phyloP scores from a whole-genome alignment of 1,140 invertebrate species.

The Hycleus phaleratus region DNA sequence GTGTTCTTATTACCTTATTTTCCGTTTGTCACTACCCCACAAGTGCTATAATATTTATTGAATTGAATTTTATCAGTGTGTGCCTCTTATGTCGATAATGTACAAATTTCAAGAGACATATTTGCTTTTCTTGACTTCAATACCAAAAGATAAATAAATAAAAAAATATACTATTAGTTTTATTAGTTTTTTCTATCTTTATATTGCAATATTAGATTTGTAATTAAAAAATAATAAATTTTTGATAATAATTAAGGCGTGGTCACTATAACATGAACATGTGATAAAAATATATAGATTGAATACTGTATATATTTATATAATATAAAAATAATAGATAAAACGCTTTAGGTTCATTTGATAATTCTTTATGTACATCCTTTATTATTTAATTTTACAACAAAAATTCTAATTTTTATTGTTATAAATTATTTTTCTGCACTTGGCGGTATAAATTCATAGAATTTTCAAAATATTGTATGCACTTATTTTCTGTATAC shows the following conservation, averaged over 20 bases:
- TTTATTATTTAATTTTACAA: too few relatives aligned
- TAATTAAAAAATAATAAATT: slow-evolving; percentile 2
- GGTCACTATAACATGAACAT: slow-evolving; percentile 14
- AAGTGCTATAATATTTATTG: slow-evolving; percentile 31
- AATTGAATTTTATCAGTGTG: slow-evolving; percentile 20
- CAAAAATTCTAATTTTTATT: too few relatives aligned
- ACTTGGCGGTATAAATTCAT: too few relatives aligned
- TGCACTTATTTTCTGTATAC: too few relatives aligned
- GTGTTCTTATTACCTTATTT: slow-evolving; percentile 7
- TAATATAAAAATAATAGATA: slow-evolving; percentile 27
- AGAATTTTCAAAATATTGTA: too few relatives aligned
- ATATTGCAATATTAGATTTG: slow-evolving; percentile 10
- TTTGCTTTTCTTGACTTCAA: slow-evolving; percentile 13
- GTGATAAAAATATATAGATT: slow-evolving; percentile 21
- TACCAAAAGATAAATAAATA: slow-evolving; percentile 11
- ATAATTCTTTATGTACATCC: too few relatives aligned
- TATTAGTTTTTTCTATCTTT: slow-evolving; percentile 21
- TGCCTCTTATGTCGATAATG: slow-evolving; percentile 24
- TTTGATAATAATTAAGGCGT: too few relatives aligned
- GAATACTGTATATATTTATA: slow-evolving; percentile 30
- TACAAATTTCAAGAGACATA: slow-evolving; percentile 19
- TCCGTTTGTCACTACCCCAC: slow-evolving; percentile 15
- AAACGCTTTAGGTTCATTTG: slow-evolving; percentile 9
- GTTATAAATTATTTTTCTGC: too few relatives aligned
- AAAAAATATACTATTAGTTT: slow-evolving; percentile 1